Conservation (phyloP, 2,113 vertebrate genomes). For the Zapornia atra region DNA sequence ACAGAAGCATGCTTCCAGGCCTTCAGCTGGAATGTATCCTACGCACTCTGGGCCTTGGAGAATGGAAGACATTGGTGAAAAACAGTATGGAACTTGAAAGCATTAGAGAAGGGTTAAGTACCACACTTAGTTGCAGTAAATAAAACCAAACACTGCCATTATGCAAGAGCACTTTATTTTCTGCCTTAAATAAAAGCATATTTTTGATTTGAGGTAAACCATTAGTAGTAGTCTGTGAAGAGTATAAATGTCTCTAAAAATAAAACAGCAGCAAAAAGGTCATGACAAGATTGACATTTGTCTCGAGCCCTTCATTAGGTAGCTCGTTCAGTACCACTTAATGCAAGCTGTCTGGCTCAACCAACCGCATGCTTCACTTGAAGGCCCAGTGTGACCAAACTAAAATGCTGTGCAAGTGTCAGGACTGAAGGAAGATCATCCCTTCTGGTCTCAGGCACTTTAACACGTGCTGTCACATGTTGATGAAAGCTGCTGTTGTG, state of each 20-base stretch:
- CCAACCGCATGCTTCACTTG: neutral
- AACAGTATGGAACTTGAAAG: neutral
- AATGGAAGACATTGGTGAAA: neutral
- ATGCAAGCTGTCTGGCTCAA: neutral
- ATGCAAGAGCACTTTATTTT: constrained; percentile 75
- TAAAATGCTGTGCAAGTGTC: neutral
- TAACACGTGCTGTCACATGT: neutral
- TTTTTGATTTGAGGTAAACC: constrained; percentile 72
- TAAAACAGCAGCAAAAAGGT: neutral
- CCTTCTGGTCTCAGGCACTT: constrained; percentile 47
- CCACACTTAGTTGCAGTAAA: neutral
- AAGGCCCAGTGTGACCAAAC: constrained; percentile 44
- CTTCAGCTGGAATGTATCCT: neutral
- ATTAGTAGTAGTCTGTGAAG: constrained; percentile 68
- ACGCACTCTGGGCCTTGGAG: neutral
- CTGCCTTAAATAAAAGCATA: constrained; percentile 59
- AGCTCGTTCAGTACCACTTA: constrained; percentile 57
- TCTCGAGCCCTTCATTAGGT: constrained; percentile 49
- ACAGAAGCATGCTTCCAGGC: neutral
- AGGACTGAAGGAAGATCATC: neutral
- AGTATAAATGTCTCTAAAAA: constrained; percentile 61
- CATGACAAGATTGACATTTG: neutral
- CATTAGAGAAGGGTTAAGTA: neutral
- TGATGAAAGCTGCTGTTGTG: constrained; percentile 19
- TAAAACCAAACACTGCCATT: neutral